phyloP scores from a whole-genome alignment of 2,113 vertebrate genomes.

The Morphnarchus princeps region DNA sequence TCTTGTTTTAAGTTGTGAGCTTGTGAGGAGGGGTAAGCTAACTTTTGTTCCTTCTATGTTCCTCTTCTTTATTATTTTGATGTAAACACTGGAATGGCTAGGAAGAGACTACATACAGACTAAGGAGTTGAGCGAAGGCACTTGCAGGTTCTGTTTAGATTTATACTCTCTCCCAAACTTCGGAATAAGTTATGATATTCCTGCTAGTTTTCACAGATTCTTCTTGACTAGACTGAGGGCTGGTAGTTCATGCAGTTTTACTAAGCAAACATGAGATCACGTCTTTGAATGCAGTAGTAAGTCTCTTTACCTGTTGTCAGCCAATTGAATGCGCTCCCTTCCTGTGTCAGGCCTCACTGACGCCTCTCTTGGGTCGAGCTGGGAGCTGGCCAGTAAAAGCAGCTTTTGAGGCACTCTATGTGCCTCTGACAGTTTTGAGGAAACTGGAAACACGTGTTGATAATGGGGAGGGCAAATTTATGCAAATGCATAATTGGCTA shows the following conservation, averaged over 20 bases:
- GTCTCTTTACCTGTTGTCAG: background rate
- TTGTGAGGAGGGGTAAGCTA: background rate
- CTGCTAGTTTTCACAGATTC: background rate
- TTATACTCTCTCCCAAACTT: background rate
- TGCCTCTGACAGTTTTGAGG: background rate
- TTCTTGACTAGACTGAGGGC: background rate
- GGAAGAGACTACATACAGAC: background rate
- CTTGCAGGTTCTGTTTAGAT: background rate
- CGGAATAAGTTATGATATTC: background rate
- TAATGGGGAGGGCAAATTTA: background rate
- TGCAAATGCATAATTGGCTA: background rate
- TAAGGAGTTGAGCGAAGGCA: background rate
- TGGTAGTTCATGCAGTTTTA: background rate
- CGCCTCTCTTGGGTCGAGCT: background rate
- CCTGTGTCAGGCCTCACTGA: background rate
- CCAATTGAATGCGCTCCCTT: background rate
- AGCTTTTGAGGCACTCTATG: background rate
- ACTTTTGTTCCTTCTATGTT: background rate
- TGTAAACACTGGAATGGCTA: background rate
- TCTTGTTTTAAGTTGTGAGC: background rate
- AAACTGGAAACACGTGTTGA: background rate
- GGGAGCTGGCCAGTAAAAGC: background rate
- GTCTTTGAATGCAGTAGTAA: background rate
- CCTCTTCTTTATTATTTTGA: background rate
- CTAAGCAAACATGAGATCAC: background rate